phyloP scores from a whole-genome alignment of 2,888 invertebrate genomes.

The Agelastica alni region DNA sequence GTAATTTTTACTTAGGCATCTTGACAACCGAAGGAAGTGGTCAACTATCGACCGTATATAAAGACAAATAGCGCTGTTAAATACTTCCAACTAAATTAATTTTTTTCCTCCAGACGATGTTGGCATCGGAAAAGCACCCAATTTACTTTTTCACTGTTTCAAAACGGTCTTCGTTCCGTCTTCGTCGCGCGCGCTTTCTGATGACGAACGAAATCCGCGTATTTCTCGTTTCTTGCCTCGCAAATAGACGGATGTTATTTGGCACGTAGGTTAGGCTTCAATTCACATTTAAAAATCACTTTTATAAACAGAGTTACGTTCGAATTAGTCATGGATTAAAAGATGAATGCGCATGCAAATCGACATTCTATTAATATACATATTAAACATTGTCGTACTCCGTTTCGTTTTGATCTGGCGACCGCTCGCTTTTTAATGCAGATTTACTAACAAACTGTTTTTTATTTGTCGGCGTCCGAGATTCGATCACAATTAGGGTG shows the following conservation, averaged over 20 bases:
- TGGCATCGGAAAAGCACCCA: conserved; percentile 39
- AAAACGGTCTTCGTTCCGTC: conserved; percentile 37
- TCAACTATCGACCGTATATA: too few species aligned
- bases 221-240: conserved; percentile 30
- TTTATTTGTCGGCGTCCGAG: too few species aligned
- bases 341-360: conserved; percentile 34
- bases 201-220: conserved; percentile 31
- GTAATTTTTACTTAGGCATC: too few species aligned
- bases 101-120: conserved; percentile 29
- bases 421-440: too few species aligned
- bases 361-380: conserved; percentile 30
- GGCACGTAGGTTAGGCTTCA: conserved; percentile 42
- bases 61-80: too few species aligned
- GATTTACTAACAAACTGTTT: too few species aligned
- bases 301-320: conserved; percentile 48
- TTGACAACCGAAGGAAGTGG: too few species aligned
- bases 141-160: conserved; percentile 42
- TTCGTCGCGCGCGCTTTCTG: too few species aligned
- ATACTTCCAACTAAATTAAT: conserved; percentile 31
- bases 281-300: conserved; percentile 47
- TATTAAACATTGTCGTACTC: conserved; percentile 13
- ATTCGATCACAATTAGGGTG: too few species aligned
- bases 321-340: conserved; percentile 46
- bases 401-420: neutral
- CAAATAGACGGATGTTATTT: conserved; percentile 41